Conservation (phyloP, 2,888 invertebrate species). For the Mantis religiosa region DNA sequence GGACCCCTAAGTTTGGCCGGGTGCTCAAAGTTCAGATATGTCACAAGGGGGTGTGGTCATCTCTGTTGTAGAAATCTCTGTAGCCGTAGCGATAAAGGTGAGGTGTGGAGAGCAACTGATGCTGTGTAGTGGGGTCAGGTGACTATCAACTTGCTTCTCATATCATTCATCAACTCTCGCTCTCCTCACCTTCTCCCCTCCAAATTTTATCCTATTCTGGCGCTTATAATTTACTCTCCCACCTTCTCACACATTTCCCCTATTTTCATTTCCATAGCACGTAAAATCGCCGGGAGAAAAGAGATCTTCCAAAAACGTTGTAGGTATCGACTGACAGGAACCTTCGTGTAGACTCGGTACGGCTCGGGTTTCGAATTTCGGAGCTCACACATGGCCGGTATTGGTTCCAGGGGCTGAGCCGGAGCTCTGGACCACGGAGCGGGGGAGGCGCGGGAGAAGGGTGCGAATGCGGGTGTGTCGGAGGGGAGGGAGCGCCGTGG, state of each 20-base stretch:
- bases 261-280: background rate
- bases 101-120: background rate
- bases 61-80: background rate
- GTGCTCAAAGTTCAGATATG: background rate
- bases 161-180: background rate
- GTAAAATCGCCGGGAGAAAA: background rate
- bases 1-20: background rate
- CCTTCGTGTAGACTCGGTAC: background rate
- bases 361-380: background rate
- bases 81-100: background rate
- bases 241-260: background rate
- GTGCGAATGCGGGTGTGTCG: background rate
- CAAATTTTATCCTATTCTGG: background rate
- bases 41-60: background rate
- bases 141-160: background rate
- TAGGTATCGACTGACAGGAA: background rate
- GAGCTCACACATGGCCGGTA: background rate
- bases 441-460: background rate
- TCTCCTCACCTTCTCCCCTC: background rate
- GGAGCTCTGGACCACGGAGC: background rate
- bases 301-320: background rate
- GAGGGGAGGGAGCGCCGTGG: background rate
- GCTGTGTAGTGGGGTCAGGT: background rate
- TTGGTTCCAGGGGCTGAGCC: background rate
- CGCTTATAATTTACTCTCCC: background rate